Evolutionary conservation across 2,888 invertebrate species (phyloP).

Genomic region (Fabriciana adippe): DNA sequence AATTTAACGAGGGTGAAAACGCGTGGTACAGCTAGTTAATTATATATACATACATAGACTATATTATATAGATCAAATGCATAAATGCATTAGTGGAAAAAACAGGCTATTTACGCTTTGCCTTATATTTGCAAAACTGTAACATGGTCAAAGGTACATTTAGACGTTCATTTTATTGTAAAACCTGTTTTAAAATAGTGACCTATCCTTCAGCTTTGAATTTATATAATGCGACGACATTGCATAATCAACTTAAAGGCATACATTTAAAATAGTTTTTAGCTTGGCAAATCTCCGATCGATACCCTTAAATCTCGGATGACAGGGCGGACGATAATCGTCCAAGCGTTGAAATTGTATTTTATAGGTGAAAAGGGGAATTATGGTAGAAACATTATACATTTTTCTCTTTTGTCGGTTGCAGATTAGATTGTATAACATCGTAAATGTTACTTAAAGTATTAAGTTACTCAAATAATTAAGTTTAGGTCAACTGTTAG

Average conservation of each 20-base stretch:
- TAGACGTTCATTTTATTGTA: background rate
- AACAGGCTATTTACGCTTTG: no score
- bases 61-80: no score
- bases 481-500: no score
- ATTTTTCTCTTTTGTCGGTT: background rate
- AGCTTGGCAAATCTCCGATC: constrained; percentile 9
- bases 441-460: background rate
- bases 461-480: no score
- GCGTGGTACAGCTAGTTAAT: no score
- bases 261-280: background rate
- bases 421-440: background rate
- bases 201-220: constrained; percentile 9
- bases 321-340: constrained; percentile 23
- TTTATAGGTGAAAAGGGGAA: constrained; percentile 18
- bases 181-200: constrained; percentile 7
- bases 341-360: constrained; percentile 19
- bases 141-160: no score
- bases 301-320: constrained; percentile 26
- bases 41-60: no score
- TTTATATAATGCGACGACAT: background rate
- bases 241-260: background rate
- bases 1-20: no score
- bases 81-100: no score
- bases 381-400: constrained; percentile 3
- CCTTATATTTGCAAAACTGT: no score